A percentile compares a stretch with the other conserved stretches of the same genome.
Evolutionary conservation across 1,140 invertebrate genomes (phyloP).

Genomic region (Brachionus calyciflorus): DNA sequence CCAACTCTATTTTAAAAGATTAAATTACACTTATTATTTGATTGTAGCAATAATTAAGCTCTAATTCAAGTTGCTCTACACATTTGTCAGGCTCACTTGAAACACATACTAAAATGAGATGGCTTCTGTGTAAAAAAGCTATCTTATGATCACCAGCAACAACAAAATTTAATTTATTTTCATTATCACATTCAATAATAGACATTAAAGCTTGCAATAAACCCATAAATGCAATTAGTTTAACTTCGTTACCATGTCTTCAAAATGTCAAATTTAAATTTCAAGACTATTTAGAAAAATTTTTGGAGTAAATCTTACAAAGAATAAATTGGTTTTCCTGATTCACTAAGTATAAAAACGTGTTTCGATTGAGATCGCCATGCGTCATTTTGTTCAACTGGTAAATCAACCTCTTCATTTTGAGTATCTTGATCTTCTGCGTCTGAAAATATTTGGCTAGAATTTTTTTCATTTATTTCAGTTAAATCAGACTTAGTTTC

Average conservation of each 20-base stretch:
- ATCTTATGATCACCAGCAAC: conserved; percentile 79
- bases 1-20: too few species aligned
- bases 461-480: too few species aligned
- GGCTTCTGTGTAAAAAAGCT: conserved; percentile 81
- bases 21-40: conserved; percentile 48
- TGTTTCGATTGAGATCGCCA: conserved; percentile 67
- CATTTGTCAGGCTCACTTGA: conserved; percentile 72
- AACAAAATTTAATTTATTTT: conserved; percentile 56
- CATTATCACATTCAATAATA: conserved; percentile 66
- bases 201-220: conserved; percentile 91
- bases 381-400: conserved; percentile 23
- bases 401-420: conserved; percentile 19
- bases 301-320: conserved; percentile 66
- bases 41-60: conserved; percentile 71
- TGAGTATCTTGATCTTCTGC: neutral
- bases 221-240: conserved; percentile 85
- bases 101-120: conserved; percentile 83
- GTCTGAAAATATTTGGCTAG: too few species aligned
- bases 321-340: conserved; percentile 92
- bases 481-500: neutral
- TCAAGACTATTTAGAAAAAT: neutral
- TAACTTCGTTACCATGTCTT: conserved; percentile 86
- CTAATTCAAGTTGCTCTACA: conserved; percentile 75
- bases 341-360: conserved; percentile 87
- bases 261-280: conserved; percentile 51